These are phyloP conservation scores for Operophtera brumata DNA, from an alignment of 2,888 invertebrate genomes.

Conservation along the genomic window DNA sequence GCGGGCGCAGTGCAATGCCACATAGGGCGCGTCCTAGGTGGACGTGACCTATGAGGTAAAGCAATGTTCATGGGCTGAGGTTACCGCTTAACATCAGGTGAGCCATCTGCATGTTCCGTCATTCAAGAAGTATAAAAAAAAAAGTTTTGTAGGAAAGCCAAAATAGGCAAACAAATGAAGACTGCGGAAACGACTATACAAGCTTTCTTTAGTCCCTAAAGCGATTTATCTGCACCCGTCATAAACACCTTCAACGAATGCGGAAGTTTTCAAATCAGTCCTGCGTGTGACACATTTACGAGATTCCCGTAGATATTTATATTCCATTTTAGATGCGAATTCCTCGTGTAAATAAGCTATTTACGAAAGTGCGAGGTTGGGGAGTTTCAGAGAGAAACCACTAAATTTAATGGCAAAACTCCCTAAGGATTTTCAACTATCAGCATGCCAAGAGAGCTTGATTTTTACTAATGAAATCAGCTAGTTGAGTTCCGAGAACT, in stretches of 20 bases:
- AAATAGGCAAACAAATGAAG: constrained; percentile 5
- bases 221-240: constrained; percentile 20
- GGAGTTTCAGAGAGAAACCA: background rate
- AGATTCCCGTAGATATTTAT: constrained; percentile 34
- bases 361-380: background rate
- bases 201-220: constrained; percentile 1
- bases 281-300: constrained; percentile 40
- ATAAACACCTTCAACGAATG: constrained; percentile 19
- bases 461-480: background rate
- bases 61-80: no score
- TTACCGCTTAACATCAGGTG: no score
- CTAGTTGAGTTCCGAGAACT: background rate
- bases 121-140: no score
- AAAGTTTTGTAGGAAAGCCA: background rate
- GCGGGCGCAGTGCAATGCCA: no score
- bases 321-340: constrained; percentile 22
- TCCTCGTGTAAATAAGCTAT: constrained; percentile 4
- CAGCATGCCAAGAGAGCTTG: background rate
- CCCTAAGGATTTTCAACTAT: background rate
- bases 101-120: no score
- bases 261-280: constrained; percentile 43
- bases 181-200: constrained; percentile 4
- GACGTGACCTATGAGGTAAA: no score
- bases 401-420: no score
- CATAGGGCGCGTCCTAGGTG: no score